Conservation (phyloP, 2,797 vertebrate genomes). For the Smutsia temminckii region DNA sequence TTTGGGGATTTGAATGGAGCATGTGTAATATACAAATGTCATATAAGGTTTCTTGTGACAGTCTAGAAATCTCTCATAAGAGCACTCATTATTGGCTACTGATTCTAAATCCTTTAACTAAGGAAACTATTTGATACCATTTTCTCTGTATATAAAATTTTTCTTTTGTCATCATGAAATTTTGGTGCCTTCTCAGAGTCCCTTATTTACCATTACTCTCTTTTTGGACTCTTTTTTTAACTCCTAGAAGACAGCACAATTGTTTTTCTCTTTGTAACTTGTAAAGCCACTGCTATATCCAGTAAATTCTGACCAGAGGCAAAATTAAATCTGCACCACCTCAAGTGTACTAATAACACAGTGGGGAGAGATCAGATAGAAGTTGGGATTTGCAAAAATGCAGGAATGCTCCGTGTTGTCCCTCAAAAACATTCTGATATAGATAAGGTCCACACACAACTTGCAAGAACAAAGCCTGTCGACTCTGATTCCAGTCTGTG, state of each 20-base stretch:
- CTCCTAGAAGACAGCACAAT: neutral
- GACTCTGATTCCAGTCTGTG: neutral
- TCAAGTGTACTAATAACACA: neutral
- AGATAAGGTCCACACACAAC: neutral
- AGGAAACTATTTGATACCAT: neutral
- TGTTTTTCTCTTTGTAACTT: neutral
- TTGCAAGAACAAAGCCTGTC: neutral
- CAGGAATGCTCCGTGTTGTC: neutral
- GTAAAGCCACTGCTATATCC: neutral
- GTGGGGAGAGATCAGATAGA: neutral
- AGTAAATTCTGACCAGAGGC: neutral
- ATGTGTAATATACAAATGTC: neutral
- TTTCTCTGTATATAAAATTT: neutral
- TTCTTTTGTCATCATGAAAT: neutral
- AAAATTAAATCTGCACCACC: neutral
- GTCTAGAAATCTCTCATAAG: neutral
- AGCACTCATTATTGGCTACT: neutral
- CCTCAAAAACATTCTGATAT: neutral
- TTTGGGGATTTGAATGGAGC: neutral
- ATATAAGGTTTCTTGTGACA: neutral
- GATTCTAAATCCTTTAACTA: neutral
- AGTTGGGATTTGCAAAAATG: neutral
- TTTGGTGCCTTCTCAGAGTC: neutral
- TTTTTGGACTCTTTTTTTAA: neutral
- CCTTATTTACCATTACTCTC: neutral